Evolutionary conservation across 1,140 invertebrate genomes (phyloP), one percentile per base, ranked within the genome.

Genomic region (Mactra quadrangularis): DNA sequence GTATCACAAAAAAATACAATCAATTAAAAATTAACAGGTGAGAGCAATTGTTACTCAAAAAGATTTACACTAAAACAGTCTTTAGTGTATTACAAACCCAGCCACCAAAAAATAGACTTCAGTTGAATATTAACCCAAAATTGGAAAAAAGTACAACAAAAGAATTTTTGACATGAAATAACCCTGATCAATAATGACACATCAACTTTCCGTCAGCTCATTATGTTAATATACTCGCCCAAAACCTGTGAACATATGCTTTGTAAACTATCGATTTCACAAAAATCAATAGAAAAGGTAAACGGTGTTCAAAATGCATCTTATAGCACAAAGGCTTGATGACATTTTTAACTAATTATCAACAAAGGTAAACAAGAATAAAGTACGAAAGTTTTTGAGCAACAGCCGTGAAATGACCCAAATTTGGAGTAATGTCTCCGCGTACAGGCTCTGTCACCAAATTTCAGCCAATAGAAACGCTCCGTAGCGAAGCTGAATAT

Each of bases 211-310:
- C 6, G 4, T 3, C 19, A 47, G 35, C 62, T 66, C 41, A 66
- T 66, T 66, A 66, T 66, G 62, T 68, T 50, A 68, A 47, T 31
- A 19, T 27, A 68, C 47, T 50, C 64, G 15, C 64, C 64, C 64
- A 68, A 68, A 68, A 52, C 64, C 62, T 41, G 38, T 41, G 45
- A 66, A 66, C 70, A 72, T 55, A 72, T 72, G 70, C 70, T 72
- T 38, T 57, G 53, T 35, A 60, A 75, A 75, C 22, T 75, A 75
- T 75, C 47, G 72, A 75, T 75, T 47, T 17, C 17, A 9, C 35
- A 47, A 75, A 75, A 75, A 75, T 75, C 72, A 75, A 75, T 75
- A 60, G 4, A 17, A 38, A 57, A 75, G 72, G 72, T 75, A 41
- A 75, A 53, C 15, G 27, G 29, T 3, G 13, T 52, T 22, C 45